These are phyloP conservation scores for Plumapathes pennacea DNA, from an alignment of 92 coral and sea anemone genomes.

Conservation along the genomic window DNA sequence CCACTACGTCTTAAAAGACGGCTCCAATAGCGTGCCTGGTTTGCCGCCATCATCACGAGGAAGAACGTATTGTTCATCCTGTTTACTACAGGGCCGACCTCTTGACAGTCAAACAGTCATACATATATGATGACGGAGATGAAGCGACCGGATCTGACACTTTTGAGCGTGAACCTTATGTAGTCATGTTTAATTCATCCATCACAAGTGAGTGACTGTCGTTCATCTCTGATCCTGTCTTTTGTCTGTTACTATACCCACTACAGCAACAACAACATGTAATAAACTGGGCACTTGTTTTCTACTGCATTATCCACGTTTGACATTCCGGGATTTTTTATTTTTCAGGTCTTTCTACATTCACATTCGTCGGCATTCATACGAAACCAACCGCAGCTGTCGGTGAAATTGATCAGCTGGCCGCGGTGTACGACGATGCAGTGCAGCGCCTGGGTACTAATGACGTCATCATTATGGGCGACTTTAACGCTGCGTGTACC, in stretches of 20 bases:
- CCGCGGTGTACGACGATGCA: slow-evolving; percentile 88
- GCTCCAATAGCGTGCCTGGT: no score
- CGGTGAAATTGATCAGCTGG: slow-evolving; percentile 73
- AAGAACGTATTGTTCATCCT: no score
- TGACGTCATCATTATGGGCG: slow-evolving; percentile 89
- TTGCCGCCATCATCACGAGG: no score
- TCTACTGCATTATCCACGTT: not conserved
- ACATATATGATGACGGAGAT: slow-evolving; percentile 76
- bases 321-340: not conserved
- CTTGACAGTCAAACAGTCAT: slow-evolving; percentile 47
- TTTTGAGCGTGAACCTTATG: slow-evolving; percentile 90
- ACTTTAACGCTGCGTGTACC: slow-evolving; percentile 86
- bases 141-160: slow-evolving; percentile 53
- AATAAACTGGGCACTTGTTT: no score
- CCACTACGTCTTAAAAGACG: no score
- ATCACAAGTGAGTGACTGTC: slow-evolving; percentile 49
- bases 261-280: not conserved
- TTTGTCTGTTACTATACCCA: not conserved
- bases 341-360: slow-evolving; percentile 50
- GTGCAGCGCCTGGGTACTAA: slow-evolving; percentile 57
- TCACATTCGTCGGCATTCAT: slow-evolving; percentile 85
- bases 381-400: slow-evolving; percentile 79
- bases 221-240: not conserved
- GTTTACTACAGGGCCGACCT: slow-evolving; percentile 43
- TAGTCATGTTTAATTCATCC: slow-evolving; percentile 66